Conservation (phyloP, 2,888 invertebrate species). For the Sympetrum striolatum region DNA sequence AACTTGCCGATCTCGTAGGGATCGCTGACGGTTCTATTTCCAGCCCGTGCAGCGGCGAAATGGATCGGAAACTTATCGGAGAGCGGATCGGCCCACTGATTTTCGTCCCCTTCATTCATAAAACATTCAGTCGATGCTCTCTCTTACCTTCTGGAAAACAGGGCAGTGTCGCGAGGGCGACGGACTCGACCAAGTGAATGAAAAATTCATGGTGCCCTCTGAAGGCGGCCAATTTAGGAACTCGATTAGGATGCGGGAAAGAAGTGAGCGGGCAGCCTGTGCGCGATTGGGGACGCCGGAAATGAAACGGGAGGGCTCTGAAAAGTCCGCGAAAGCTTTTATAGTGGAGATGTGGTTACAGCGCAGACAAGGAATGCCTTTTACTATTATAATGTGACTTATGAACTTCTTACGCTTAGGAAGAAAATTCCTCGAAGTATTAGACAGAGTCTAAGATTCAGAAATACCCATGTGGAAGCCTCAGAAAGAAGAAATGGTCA, state of each 20-base stretch:
- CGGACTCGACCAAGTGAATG: neutral
- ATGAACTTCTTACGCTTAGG: no score
- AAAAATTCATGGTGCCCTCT: neutral
- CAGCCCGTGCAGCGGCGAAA: neutral
- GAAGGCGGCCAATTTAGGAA: neutral
- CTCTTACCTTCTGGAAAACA: neutral
- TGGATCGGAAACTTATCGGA: neutral
- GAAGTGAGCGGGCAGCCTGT: neutral
- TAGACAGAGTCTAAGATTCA: no score
- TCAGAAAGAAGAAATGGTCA: no score
- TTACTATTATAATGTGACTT: no score
- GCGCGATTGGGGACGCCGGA: neutral
- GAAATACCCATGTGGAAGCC: no score
- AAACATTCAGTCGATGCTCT: neutral
- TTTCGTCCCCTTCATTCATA: neutral
- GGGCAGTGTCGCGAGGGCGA: neutral
- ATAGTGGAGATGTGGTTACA: neutral
- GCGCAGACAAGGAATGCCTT: no score
- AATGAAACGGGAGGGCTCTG: neutral
- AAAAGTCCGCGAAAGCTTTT: neutral
- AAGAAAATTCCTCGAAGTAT: no score
- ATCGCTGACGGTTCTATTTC: no score
- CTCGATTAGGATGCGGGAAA: neutral
- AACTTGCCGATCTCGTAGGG: no score
- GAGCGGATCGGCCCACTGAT: neutral